Evolutionary conservation across 2,797 vertebrate species (phyloP), one percentile per base, ranked within the genome.

Genomic region (Anguilla megastoma): DNA sequence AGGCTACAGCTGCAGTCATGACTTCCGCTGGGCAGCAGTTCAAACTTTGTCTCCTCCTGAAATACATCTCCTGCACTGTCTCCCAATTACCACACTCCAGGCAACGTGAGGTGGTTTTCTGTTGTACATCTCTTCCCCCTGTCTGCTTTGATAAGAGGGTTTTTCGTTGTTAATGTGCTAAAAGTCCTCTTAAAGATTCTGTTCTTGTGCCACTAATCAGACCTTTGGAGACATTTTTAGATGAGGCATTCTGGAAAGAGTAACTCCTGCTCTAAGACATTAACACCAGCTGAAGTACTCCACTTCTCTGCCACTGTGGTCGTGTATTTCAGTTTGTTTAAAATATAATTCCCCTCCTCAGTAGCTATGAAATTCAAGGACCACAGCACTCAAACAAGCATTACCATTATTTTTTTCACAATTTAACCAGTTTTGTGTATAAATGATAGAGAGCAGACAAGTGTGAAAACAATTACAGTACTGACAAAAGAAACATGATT

Each of bases 61-160:
- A 56, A 58, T 58, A 85, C 84, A 60, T 36, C 33, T 54, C 12
- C 41, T 33, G 84, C 89, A 85, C 85, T 54, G 52, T 88, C 45
- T 88, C 83, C 69, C 60, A 27, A 71, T 84, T 76, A 79, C 84
- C 66, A 36, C 86, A 86, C 85, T 84, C 89, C 50, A 33, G 56
- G 52, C 84, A 41, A 41, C 0, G 52, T 18, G 52, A 85, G 82
- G 30, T 52, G 82, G 33, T 85, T 85, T 52, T 85, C 52, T 21
- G 52, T 56, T 36, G 56, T 85, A 60, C 52, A 0, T 60, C 52
- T 33, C 14, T 36, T 41, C 52, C 52, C n/a, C 52, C 33, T 60
- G 33, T 58, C 84, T 58, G n/a, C 83, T 54, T n/a, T 85, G 54
- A 58, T 54, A 33, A 58, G 84, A 60, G 27, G 12, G 56, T 52